Percentiles rank a stretch among this genome's conserved stretches.
Evolutionary conservation across 1,140 invertebrate genomes (phyloP).

Genomic region (Galendromus occidentalis): DNA sequence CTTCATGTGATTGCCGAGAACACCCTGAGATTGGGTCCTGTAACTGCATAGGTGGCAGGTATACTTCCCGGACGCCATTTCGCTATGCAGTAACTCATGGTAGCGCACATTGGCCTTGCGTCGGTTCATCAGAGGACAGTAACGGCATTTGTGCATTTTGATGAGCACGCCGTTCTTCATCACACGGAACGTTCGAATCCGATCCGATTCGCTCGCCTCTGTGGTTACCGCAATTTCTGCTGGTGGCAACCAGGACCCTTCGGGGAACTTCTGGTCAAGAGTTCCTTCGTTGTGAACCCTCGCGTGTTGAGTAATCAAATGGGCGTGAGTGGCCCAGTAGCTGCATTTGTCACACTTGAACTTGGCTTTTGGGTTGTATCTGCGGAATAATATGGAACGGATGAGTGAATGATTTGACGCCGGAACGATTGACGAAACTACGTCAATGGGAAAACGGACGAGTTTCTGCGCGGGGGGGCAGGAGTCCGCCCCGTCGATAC

Average conservation of each 20-base stretch:
- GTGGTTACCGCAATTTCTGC: slow-evolving; percentile 17
- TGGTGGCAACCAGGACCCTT: slow-evolving; percentile 15
- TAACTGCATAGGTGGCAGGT: slow-evolving; percentile 59
- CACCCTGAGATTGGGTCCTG: slow-evolving; percentile 47
- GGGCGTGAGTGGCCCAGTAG: slow-evolving; percentile 56
- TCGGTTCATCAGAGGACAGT: slow-evolving; percentile 60
- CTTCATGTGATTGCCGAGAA: slow-evolving; percentile 52
- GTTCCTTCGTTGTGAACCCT: slow-evolving; percentile 44
- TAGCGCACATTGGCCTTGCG: slow-evolving; percentile 48
- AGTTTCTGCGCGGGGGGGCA: too few species aligned
- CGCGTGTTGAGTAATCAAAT: slow-evolving; percentile 53
- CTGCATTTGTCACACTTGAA: slow-evolving; percentile 58
- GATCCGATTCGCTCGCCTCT: slow-evolving; percentile 18
- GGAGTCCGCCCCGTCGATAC: too few species aligned
- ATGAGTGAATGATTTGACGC: too few species aligned
- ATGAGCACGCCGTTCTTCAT: slow-evolving; percentile 44
- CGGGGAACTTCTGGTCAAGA: neutral
- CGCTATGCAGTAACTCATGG: slow-evolving; percentile 62
- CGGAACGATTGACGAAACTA: too few species aligned
- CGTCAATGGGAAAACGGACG: too few species aligned
- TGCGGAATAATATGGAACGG: neutral
- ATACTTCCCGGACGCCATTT: slow-evolving; percentile 21
- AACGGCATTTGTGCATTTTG: slow-evolving; percentile 65
- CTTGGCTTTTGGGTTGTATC: slow-evolving; percentile 27
- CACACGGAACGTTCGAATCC: slow-evolving; percentile 48